Evolutionary conservation across 2,113 vertebrate genomes (phyloP).

Genomic region (Passer domesticus): DNA sequence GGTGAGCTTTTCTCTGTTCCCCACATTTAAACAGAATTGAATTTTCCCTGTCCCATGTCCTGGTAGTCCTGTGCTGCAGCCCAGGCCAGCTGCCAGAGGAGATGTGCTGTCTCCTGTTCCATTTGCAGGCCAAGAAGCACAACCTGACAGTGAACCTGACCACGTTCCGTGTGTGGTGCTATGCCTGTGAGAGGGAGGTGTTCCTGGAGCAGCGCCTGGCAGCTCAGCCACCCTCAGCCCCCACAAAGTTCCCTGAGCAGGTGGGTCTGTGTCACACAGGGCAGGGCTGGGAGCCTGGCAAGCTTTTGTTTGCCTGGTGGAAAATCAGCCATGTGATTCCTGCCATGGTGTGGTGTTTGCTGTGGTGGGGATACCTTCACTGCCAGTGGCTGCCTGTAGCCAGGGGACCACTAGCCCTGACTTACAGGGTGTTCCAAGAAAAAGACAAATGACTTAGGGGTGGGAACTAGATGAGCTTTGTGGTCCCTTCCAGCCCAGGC

Average conservation of each 20-base stretch:
- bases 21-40: background rate
- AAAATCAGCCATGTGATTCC: background rate
- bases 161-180: conserved; percentile 96
- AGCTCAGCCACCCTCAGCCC: background rate
- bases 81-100: background rate
- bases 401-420: background rate
- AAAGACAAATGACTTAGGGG: background rate
- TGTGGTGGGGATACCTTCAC: background rate
- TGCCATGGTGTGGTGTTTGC: background rate
- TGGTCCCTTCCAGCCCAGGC: background rate
- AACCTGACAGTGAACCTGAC: conserved; percentile 97
- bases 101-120: background rate
- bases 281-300: background rate
- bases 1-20: conserved; percentile 69
- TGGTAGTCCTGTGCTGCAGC: background rate
- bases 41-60: background rate
- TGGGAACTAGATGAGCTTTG: background rate
- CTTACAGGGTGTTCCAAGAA: background rate
- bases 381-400: background rate
- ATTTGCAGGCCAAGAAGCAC: conserved; percentile 87
- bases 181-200: conserved; percentile 93
- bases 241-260: conserved; percentile 73
- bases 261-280: conserved; percentile 39
- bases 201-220: conserved; percentile 85
- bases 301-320: background rate